Percentiles rank a stretch among this genome's conserved stretches.
Evolutionary conservation across 2,888 invertebrate genomes (phyloP).

Genomic region (Sthenelais limicola): DNA sequence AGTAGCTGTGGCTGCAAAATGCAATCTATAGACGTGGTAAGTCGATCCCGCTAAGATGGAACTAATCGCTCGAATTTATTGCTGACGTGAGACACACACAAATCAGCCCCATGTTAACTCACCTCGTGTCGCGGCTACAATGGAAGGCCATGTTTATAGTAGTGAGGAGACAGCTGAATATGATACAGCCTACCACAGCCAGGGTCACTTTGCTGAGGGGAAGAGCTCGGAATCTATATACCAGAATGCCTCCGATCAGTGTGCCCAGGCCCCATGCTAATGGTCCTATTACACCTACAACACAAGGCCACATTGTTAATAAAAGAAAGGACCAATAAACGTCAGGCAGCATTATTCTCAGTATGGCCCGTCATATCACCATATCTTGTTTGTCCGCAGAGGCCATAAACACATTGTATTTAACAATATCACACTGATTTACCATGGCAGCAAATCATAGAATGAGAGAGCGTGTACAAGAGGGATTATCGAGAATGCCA

Average conservation of each 20-base stretch:
- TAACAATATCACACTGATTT: no score
- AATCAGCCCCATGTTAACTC: background rate
- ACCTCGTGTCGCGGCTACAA: constrained; percentile 16
- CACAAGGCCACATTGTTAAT: background rate
- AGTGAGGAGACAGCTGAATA: background rate
- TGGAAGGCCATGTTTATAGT: constrained; percentile 11
- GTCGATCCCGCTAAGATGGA: no score
- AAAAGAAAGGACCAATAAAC: background rate
- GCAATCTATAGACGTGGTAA: no score
- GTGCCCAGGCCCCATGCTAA: constrained; percentile 31
- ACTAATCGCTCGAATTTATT: no score
- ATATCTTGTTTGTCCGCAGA: no score
- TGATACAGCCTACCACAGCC: constrained; percentile 17
- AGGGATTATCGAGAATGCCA: no score
- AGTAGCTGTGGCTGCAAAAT: no score
- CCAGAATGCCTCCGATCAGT: constrained; percentile 3
- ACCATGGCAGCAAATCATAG: no score
- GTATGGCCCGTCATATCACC: no score
- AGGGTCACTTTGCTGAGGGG: background rate
- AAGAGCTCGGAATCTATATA: constrained; percentile 17
- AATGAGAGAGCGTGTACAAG: no score
- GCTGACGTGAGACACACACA: no score
- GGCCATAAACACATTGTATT: no score
- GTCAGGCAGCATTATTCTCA: background rate
- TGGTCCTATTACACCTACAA: constrained; percentile 9